phyloP scores from a whole-genome alignment of 2,888 invertebrate species.

The Brenthis hecate region DNA sequence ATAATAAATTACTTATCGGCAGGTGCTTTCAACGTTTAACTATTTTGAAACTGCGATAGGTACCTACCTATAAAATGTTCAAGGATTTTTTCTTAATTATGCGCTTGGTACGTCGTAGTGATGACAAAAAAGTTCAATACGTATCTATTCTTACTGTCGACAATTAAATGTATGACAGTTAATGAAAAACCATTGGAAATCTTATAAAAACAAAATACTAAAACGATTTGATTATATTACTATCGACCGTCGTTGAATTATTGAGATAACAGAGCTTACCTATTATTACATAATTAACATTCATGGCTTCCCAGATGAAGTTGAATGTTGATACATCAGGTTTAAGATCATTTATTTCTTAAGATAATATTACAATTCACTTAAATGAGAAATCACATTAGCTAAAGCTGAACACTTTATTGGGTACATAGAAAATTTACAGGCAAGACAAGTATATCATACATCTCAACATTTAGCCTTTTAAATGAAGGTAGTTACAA shows the following conservation, averaged over 20 bases:
- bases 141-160: neutral
- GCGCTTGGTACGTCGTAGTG: neutral
- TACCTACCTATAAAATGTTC: conserved; percentile 18
- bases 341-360: too few species aligned
- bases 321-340: neutral
- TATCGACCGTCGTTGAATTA: too few species aligned
- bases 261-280: neutral
- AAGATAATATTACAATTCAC: too few species aligned
- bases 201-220: too few species aligned
- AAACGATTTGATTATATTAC: too few species aligned
- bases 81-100: conserved; percentile 30
- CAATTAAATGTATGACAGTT: neutral
- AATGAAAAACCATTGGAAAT: too few species aligned
- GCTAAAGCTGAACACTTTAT: too few species aligned
- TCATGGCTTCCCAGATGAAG: too few species aligned
- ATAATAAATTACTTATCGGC: conserved; percentile 31
- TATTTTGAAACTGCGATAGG: conserved; percentile 29
- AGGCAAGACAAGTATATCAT: too few species aligned
- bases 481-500: conserved; percentile 57
- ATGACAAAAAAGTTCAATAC: neutral
- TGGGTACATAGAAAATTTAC: too few species aligned
- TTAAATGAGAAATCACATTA: too few species aligned
- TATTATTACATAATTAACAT: neutral
- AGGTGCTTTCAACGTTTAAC: conserved; percentile 37
- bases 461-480: neutral